Base-by-base conservation (phyloP, 2,797 vertebrate species). In the Cuniculus paca region DNA sequence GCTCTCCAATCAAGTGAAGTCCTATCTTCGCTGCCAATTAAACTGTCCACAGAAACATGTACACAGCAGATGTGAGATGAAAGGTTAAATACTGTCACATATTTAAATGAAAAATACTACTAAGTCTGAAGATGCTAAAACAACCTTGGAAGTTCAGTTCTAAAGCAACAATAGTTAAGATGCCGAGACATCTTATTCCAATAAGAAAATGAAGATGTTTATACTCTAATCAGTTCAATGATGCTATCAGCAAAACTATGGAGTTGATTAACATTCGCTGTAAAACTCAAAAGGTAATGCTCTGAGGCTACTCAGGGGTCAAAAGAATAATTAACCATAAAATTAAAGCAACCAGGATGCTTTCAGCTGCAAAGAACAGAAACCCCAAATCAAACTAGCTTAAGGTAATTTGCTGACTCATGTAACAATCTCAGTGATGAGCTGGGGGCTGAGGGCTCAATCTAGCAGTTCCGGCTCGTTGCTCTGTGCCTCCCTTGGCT, bases 281-380 rank as follows among this genome's bases (percentile, higher is more conserved):
- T 94, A 77, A 90, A 45, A 90, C 79, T 52, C 91, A 91, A 93
- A 96, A 84, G 16, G 52, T 24, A 88, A 94, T 54, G 95, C 95
- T 81, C 92, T 92, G 68, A 86, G 83, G 39, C 79, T 90, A 92
- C 12, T 92, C 72, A 50, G 39, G 60, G 61, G 72, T 61, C 88
- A 90, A 91, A 95, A 95, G 39, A 95, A 91, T 58, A 93, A 65
- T 42, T 50, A 89, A 48, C 36, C 45, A 52, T 91, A 80, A 90
- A 93, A 96, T 83, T 52, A 20, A 48, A 91, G 86, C 70, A 82
- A 42, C 88, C 61, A 90, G 90, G 56, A 88, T 95, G 74, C 42
- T 85, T 89, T 96, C 77, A 85, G 61, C 50, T 54, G 52, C 74
- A 88, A 90, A 68, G 36, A 93, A 94, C 80, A 97, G 96, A 91